Base-by-base conservation (phyloP, 2,113 vertebrate species). In the Archocentrus centrarchus region DNA sequence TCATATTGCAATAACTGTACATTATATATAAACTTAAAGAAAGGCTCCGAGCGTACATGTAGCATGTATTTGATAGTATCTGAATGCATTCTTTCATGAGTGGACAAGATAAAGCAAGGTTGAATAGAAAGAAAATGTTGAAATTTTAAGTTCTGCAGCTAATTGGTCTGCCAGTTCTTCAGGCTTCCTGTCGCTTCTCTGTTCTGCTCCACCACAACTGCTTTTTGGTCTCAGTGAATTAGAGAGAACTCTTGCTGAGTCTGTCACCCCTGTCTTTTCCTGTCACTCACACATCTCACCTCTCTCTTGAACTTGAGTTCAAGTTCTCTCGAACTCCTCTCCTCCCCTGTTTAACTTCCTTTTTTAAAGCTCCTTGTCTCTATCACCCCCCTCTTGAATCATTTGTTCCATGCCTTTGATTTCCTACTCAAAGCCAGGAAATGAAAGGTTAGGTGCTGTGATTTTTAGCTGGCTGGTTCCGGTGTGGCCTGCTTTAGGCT, bases 381-480 rank as follows among this genome's bases (percentile, higher is more conserved):
- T 15, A 30, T 82, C 79, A 82, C 41, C 59, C 68, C 75, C 47
- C 24, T 66, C 35, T 80, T 32, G 73, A 90, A 68, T 86, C 58
- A 77, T 90, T 93, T 90, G 82, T 86, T 85, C 76, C 2, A 37
- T 15, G 68, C 79, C 81, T 93, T 92, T 94, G 83, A 90, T 92
- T 92, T 86, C 58, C 75, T 59, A 24, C 84, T 88, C 89, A 80
- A 91, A 85, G 84, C 11, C 63, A 66, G 81, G 78, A 86, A 92
- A 90, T 88, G 22, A 91, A 90, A 93, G 87, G 89, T 86, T 91
- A 84, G 83, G 22, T 3, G 32, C 80, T 81, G 70, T 53, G 85
- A 88, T 88, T 85, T 61, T 84, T 84, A 84, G 80, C 44, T 5
- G 78, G 58, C 62, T 30, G 70, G 62, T 85, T 85, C 88, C 10